Percentiles rank a stretch among this genome's conserved stretches.
Conservation (phyloP, 2,113 vertebrate species). For the Malurus alboscapulatus region DNA sequence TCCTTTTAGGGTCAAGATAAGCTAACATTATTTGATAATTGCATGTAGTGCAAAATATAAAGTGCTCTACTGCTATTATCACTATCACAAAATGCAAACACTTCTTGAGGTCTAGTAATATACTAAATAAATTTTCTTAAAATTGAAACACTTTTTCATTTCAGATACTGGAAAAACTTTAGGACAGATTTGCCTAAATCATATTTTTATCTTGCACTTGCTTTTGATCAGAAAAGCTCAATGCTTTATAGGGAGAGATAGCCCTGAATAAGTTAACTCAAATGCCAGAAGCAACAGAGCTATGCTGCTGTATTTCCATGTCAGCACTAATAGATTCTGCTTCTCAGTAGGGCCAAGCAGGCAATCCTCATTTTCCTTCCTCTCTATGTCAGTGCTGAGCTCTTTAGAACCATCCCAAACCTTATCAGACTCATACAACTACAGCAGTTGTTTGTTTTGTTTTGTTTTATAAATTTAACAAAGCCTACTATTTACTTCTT, state of each 20-base stretch:
- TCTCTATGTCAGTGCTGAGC: neutral
- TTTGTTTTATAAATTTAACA: neutral
- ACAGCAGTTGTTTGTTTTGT: rapidly evolving
- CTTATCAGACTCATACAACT: neutral
- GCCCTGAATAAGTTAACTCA: neutral
- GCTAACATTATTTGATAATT: neutral
- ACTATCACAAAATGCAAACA: neutral
- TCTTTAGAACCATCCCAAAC: neutral
- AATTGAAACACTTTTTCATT: neutral
- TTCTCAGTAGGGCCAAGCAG: neutral
- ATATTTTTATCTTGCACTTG: neutral
- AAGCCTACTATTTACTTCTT: neutral
- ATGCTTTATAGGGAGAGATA: neutral
- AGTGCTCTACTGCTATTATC: neutral
- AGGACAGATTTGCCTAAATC: neutral
- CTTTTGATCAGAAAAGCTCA: neutral
- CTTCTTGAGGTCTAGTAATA: neutral
- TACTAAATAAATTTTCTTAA: neutral
- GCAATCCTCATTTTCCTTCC: neutral
- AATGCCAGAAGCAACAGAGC: neutral
- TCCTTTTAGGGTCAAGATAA: neutral
- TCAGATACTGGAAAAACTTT: neutral
- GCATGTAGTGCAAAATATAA: neutral
- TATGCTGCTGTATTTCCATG: neutral
- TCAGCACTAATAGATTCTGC: neutral